These are phyloP conservation scores for Iguana delicatissima DNA, from an alignment of 2,797 vertebrate species.

Conservation along the genomic window DNA sequence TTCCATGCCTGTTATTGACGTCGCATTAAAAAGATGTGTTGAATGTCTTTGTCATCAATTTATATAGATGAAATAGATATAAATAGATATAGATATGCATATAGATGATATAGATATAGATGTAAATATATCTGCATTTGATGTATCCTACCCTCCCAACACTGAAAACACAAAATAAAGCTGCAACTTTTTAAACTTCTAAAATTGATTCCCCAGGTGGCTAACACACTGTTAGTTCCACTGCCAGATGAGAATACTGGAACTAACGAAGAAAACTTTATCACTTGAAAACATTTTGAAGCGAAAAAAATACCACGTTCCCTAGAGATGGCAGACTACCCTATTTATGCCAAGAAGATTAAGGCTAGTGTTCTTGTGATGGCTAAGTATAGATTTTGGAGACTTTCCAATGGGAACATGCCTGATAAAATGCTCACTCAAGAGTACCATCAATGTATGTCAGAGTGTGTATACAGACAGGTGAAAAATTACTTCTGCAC, in stretches of 20 bases:
- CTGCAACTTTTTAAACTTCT: constrained; percentile 57
- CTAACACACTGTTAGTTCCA: constrained; percentile 63
- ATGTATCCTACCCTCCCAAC: constrained; percentile 43
- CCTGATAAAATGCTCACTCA: constrained; percentile 49
- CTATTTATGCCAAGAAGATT: constrained; percentile 73
- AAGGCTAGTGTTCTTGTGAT: constrained; percentile 54
- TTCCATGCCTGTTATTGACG: background rate
- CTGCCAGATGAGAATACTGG: constrained; percentile 58
- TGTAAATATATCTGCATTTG: constrained; percentile 46
- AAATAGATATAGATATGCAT: no score
- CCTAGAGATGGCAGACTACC: constrained; percentile 72
- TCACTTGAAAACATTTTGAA: constrained; percentile 77
- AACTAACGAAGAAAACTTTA: constrained; percentile 68
- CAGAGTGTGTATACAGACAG: background rate
- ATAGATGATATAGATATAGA: no score
- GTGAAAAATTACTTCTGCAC: constrained; percentile 26
- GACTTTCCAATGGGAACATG: constrained; percentile 58
- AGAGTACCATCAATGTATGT: constrained; percentile 45
- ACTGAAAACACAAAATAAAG: constrained; percentile 12
- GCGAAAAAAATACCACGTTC: constrained; percentile 63
- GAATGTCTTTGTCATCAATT: constrained; percentile 42
- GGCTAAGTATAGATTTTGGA: constrained; percentile 62
- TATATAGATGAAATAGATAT: background rate
- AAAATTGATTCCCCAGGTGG: constrained; percentile 61
- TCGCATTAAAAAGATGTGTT: constrained; percentile 35